Base-by-base conservation (phyloP, 2,113 vertebrate genomes). In the Orthochromis indermauri region DNA sequence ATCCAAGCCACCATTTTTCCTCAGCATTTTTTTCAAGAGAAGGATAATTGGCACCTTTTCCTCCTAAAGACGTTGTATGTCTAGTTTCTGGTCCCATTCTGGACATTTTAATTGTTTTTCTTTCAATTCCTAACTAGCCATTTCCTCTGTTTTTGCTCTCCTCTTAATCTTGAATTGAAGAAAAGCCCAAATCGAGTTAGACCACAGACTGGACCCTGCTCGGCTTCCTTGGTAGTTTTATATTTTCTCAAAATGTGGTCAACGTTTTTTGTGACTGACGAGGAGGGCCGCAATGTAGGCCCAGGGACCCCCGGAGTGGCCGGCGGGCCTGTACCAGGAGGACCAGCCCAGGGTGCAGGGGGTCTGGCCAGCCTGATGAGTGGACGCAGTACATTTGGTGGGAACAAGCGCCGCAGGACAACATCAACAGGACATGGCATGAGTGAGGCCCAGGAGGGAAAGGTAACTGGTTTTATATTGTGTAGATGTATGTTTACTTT, bases 201-300 rank as follows among this genome's bases (percentile, higher is more conserved):
- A 19, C 8, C 66, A n/a, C 13, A 14, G 13, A 66, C 68, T 19
- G 3, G 31, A n/a, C 21, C 14, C 40, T 59, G 5, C 45, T 4
- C 0, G 3, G 26, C 28, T 8, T 19, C 33, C 16, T 78, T 37
- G n/a, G 35, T 26, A 4, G 37, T 76, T 57, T 21, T 19, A 28
- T 42, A 7, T 16, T 47, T 51, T 7, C 6, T 40, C 76, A 95
- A 91, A 94, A 98, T 98, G 97, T 98, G 97, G 97, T 97, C 97
- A 19, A 97, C 97, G 26, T 97, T 98, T 91, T 92, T 97, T 88
- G 71, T 97, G 93, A 96, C 96, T 35, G 97, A 98, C 4, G 96
- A 97, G 92, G 96, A 97, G 84, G 93, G 92, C 28, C 92, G 92
- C 19, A 71, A 81, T 0, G 76, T 85, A 37, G 86, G 42, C 4